Evolutionary conservation across 2,888 invertebrate genomes (phyloP).

Genomic region (Microctonus aethiopoides): DNA sequence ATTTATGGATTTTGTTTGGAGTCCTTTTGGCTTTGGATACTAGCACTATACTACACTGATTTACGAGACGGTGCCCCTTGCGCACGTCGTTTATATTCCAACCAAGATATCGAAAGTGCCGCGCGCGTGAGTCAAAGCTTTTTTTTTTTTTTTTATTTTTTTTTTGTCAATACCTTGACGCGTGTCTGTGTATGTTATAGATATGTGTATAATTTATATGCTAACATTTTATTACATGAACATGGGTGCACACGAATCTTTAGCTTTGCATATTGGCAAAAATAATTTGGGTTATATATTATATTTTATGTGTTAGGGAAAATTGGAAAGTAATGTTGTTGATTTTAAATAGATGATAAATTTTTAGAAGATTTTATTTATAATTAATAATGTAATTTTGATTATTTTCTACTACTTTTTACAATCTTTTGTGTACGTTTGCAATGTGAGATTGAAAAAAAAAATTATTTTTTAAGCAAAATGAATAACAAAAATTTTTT

Average conservation of each 20-base stretch:
- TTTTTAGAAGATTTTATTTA: no score
- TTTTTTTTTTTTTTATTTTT: no score
- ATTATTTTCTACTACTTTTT: no score
- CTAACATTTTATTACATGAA: background rate
- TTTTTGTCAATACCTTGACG: slow-evolving; percentile 10
- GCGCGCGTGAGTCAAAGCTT: slow-evolving; percentile 7
- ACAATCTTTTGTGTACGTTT: no score
- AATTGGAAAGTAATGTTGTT: no score
- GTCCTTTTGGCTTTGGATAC: slow-evolving; percentile 47
- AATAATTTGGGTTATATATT: no score
- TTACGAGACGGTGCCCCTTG: slow-evolving; percentile 55
- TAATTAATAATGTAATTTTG: no score
- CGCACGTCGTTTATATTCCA: slow-evolving; percentile 45
- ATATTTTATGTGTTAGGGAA: no score
- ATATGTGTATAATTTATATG: background rate
- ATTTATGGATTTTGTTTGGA: slow-evolving; percentile 66
- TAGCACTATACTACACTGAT: slow-evolving; percentile 50
- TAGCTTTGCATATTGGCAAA: background rate
- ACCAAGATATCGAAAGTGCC: slow-evolving; percentile 29
- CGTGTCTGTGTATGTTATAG: background rate
- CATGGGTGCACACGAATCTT: background rate
- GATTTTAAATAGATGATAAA: no score
- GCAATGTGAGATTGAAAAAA: no score
- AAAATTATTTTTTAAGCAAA: no score
- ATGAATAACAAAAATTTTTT: no score